Conservation (phyloP, 2,113 vertebrate species). For the Cinclus cinclus region DNA sequence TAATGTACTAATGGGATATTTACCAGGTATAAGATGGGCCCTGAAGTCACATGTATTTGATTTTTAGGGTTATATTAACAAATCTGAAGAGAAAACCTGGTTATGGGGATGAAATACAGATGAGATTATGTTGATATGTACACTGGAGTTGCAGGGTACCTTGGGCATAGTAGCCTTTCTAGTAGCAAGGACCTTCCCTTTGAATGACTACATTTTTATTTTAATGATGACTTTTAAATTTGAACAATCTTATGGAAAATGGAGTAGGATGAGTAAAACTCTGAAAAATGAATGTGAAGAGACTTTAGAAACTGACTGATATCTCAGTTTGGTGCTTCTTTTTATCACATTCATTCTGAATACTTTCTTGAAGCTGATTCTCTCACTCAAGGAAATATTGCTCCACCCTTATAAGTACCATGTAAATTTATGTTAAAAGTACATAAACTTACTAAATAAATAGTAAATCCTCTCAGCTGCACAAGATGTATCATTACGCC, state of each 20-base stretch:
- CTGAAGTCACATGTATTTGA: background rate
- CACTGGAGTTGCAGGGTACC: background rate
- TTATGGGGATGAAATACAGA: background rate
- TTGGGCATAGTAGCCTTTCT: background rate
- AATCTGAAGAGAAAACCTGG: background rate
- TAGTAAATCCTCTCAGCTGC: background rate
- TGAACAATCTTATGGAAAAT: background rate
- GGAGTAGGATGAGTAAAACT: background rate
- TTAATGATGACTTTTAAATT: background rate
- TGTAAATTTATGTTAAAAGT: background rate
- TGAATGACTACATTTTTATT: background rate
- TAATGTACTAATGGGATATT: background rate
- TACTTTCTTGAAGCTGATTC: background rate
- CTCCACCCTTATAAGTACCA: background rate
- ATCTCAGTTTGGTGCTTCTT: background rate
- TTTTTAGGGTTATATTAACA: background rate
- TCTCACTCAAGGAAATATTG: background rate
- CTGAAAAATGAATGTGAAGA: background rate
- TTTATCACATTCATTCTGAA: background rate
- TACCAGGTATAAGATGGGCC: background rate
- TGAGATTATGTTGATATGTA: background rate
- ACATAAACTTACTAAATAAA: background rate
- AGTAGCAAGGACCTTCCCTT: background rate
- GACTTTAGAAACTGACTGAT: background rate
- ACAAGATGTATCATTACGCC: background rate